Conservation (phyloP, 2,113 vertebrate genomes). For the Oreochromis tanganicae region DNA sequence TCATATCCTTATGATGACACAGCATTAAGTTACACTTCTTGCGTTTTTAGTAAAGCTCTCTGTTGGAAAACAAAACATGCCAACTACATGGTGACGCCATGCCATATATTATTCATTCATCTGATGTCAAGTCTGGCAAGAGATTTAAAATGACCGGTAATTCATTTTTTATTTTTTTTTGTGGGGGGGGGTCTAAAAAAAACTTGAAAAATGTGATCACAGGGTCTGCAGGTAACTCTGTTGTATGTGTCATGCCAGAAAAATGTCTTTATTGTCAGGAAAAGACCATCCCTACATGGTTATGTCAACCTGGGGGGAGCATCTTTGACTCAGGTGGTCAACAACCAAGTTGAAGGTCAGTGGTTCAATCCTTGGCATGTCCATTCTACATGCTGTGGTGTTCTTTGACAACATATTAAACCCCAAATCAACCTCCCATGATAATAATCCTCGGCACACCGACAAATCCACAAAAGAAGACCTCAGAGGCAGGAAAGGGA, state of each 20-base stretch:
- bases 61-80: not conserved
- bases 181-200: too few species aligned
- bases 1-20: not conserved
- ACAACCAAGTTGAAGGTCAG: not conserved
- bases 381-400: not conserved
- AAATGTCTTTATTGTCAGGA: not conserved
- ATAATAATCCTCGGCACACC: not conserved
- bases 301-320: not conserved
- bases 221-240: not conserved
- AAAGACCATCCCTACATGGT: not conserved
- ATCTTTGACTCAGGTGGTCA: not conserved
- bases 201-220: not conserved
- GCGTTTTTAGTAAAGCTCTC: not conserved
- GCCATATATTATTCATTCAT: not conserved
- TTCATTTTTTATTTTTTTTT: accelerated
- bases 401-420: not conserved
- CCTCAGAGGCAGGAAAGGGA: not conserved
- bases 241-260: not conserved
- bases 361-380: not conserved
- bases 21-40: not conserved
- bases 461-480: not conserved
- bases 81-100: not conserved
- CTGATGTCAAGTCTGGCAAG: not conserved
- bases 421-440: not conserved
- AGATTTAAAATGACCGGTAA: not conserved